Base-by-base conservation (phyloP, 2,113 vertebrate species). In the Limanda limanda region DNA sequence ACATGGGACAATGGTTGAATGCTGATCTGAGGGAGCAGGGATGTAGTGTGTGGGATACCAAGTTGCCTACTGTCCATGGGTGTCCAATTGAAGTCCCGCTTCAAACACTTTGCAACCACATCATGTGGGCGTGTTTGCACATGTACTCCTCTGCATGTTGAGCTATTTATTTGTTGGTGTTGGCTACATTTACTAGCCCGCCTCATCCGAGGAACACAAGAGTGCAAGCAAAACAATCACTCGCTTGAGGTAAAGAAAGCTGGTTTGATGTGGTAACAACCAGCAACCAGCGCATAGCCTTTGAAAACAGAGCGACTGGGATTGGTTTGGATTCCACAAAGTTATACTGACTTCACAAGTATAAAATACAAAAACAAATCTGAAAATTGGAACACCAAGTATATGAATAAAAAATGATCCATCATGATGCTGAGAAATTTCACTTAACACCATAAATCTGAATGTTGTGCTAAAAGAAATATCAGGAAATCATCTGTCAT, bases 61-160 rank as follows among this genome's bases (percentile, higher is more conserved):
- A 79, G 79, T 68, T 76, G 61, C 79, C 74, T 64, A 65, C 35
- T 68, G 62, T 89, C 88, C 82, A 82, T 64, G 80, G 84, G 84
- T 79, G 74, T 88, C 81, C 88, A 84, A 89, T 85, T 91, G 91
- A 92, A 93, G 88, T 88, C 79, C 27, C 65, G 61, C 92, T 93
- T 94, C 91, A 94, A 94, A 93, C 85, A 72, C 65, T 57, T 68
- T 84, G 85, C 76, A 89, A 79, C 84, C 71, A 89, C 86, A 91
- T 90, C 56, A 89, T 83, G 93, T 95, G 88, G 93, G 93, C 88
- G 94, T 85, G 76, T 88, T 91, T 86, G 81, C 71, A 81, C 84
- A 81, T 83, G 74, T 74, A 76, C 86, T 88, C 79, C 84, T 90
- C 91, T 87, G 75, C 86, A 85, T 74, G 77, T 61, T 54, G 81